phyloP scores from a whole-genome alignment of 2,797 vertebrate species.

The Gila robusta region DNA sequence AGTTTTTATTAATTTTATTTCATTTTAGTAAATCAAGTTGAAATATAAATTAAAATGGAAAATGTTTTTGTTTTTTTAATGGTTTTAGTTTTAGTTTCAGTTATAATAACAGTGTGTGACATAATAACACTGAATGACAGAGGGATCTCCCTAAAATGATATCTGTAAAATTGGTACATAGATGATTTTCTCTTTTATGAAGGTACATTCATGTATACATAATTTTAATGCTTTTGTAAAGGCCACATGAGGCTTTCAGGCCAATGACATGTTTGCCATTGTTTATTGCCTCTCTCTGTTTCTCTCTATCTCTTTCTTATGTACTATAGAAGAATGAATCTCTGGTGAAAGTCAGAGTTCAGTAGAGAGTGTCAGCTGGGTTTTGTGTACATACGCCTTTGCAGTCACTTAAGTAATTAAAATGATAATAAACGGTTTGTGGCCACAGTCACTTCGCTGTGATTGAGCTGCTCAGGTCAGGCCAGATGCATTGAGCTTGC shows the following conservation, averaged over 20 bases:
- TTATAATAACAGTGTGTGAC: too few species aligned
- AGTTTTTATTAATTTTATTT: not conserved
- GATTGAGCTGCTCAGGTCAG: conserved; percentile 44
- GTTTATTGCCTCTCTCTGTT: conserved; percentile 9
- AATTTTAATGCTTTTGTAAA: not conserved
- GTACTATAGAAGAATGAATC: conserved; percentile 45
- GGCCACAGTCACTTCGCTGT: conserved; percentile 22
- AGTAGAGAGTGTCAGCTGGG: conserved; percentile 48
- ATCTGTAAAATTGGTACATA: not conserved
- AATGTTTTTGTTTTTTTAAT: too few species aligned
- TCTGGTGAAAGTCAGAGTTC: conserved; percentile 35
- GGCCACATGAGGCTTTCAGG: not conserved
- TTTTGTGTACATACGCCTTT: conserved; percentile 56
- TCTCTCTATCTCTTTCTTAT: conserved; percentile 21
- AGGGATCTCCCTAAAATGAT: too few species aligned
- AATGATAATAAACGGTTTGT: conserved; percentile 61
- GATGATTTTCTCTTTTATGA: not conserved
- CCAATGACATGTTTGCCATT: conserved; percentile 15
- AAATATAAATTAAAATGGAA: not conserved
- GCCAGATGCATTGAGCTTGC: conserved; percentile 5
- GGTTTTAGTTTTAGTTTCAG: not conserved
- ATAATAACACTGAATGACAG: not conserved
- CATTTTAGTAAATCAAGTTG: not conserved
- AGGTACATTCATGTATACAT: conserved; percentile 1
- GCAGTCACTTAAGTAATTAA: conserved; percentile 59